Base-by-base conservation (phyloP, 2,113 vertebrate genomes). In the Nothobranchius furzeri region DNA sequence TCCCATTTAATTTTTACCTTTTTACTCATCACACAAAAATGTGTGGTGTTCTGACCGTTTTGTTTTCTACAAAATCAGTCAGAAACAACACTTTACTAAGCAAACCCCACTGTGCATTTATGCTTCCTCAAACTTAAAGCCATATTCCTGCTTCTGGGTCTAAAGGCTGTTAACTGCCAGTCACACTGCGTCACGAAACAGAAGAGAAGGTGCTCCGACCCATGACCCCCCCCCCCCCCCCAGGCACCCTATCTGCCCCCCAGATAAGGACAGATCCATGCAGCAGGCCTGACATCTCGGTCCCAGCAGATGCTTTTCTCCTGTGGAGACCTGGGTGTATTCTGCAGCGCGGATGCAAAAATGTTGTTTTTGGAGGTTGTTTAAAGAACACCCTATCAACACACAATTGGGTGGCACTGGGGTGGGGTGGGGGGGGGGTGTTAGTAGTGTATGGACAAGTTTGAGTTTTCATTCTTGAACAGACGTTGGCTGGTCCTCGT, bases 311-410 rank as follows among this genome's bases (percentile, higher is more conserved):
- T 48, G 35, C 25, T 63, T 76, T 72, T 79, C 53, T 78, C 54
- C 49, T 46, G 66, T 81, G 68, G 45, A 79, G 76, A 65, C 53
- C 37, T 50, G 73, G 36, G 55, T 64, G 69, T 20, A 61, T 71
- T 54, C 57, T 50, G 10, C 47, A 63, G 45, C 36, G 64, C 73
- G 48, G 57, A 75, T 63, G 66, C 60, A 17, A 52, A 67, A 65
- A 54, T 75, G 72, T 84, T 88, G 84, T 74, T 80, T 80, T 78
- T 77, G 66, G 78, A 79, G 70, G 68, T 73, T 83, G 83, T 82
- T 82, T 79, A 82, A 84, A 85, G 81, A 80, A 85, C 74, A 77
- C 62, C n/a, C 52, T 79, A 86, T 86, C 58, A 66, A 70, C 56
- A 47, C 37, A 76, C 75, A 75, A 68, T 84, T 84, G 79, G 37